These are phyloP conservation scores for Rhynchomys soricoides DNA, from an alignment of 2,113 vertebrate species.

Conservation along the genomic window DNA sequence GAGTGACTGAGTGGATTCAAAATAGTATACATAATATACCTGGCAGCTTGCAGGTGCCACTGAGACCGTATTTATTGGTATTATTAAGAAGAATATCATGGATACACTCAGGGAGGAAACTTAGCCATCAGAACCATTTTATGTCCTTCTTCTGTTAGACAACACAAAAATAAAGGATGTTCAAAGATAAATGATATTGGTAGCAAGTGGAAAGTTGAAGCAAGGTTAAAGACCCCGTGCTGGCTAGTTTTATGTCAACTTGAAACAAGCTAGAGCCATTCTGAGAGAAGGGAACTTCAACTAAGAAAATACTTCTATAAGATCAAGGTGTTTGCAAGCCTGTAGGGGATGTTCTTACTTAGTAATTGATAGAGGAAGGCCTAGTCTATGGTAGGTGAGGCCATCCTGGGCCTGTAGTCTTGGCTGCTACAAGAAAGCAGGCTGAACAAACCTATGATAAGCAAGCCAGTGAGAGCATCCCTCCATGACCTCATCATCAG, in stretches of 20 bases:
- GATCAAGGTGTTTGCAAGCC: neutral
- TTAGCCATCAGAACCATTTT: neutral
- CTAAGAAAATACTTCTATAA: neutral
- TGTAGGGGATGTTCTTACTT: neutral
- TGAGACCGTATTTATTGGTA: neutral
- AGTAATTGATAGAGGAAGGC: neutral
- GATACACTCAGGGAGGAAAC: neutral
- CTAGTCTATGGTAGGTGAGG: neutral
- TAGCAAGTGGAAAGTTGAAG: neutral
- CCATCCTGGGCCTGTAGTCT: neutral
- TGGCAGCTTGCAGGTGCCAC: neutral
- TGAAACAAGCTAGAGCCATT: neutral
- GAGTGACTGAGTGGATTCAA: neutral
- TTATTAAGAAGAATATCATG: neutral
- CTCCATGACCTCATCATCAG: neutral
- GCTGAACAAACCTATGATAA: neutral
- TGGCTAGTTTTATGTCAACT: neutral
- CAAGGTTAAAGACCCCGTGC: neutral
- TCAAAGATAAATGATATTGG: neutral
- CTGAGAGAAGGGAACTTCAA: neutral
- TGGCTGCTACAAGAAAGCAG: neutral
- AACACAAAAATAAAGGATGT: neutral
- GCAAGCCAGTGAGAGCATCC: neutral
- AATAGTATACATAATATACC: neutral
- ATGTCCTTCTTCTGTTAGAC: neutral